Conservation (phyloP, 2,888 invertebrate species). For the Syrphus vitripennis region DNA sequence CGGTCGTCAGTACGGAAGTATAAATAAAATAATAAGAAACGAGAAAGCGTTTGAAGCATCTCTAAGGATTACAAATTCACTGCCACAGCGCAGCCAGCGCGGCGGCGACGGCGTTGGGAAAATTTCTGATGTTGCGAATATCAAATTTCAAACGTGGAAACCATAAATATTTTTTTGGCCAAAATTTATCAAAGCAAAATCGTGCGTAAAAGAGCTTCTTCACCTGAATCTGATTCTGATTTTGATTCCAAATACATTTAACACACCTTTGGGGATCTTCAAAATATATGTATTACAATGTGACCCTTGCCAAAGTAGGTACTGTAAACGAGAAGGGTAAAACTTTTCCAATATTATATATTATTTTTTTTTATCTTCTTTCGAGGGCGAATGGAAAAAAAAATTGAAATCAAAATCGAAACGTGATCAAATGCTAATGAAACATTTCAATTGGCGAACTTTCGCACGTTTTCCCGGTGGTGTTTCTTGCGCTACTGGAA, state of each 20-base stretch:
- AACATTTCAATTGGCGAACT: constrained; percentile 19
- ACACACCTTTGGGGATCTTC: neutral
- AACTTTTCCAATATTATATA: neutral
- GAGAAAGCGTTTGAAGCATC: neutral
- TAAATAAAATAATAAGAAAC: neutral
- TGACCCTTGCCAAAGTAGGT: neutral
- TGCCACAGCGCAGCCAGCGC: too few species aligned
- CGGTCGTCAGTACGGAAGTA: neutral
- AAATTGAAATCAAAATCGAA: constrained; percentile 38
- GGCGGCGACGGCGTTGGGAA: neutral
- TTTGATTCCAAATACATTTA: constrained; percentile 3
- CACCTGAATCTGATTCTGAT: too few species aligned
- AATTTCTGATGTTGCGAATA: neutral
- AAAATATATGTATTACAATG: neutral
- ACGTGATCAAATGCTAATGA: constrained; percentile 60
- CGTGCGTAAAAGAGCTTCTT: neutral
- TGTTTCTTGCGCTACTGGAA: neutral
- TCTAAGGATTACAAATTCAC: neutral
- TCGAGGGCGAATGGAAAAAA: neutral
- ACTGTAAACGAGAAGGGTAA: neutral
- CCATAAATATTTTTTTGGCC: neutral
- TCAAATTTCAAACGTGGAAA: neutral
- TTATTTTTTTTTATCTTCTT: neutral
- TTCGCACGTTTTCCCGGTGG: constrained; percentile 7
- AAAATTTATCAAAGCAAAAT: constrained; percentile 11